phyloP scores from a whole-genome alignment of 2,113 vertebrate species.

The Anas platyrhynchos region DNA sequence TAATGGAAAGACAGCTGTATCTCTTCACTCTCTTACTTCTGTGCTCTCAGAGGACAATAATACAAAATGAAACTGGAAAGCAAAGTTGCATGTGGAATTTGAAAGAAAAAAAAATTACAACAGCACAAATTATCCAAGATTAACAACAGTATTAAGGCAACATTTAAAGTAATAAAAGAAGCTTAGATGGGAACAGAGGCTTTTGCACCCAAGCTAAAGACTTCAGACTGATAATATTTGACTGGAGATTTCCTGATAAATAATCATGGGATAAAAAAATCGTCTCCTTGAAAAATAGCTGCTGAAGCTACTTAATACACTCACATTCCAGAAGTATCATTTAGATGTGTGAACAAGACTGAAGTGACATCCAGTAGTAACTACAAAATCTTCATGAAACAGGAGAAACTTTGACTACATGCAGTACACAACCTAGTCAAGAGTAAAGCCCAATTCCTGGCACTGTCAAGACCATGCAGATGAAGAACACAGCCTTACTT shows the following conservation, averaged over 20 bases:
- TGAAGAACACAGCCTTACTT: not conserved
- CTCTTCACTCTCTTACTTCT: not conserved
- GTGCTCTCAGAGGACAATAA: not conserved
- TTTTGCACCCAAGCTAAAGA: not conserved
- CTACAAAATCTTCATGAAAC: not conserved
- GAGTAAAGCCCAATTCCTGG: not conserved
- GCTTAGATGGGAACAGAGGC: not conserved
- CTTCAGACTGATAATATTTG: not conserved
- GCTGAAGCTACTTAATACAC: not conserved
- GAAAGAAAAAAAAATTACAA: not conserved
- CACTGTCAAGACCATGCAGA: not conserved
- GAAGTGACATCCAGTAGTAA: not conserved
- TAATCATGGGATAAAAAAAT: not conserved
- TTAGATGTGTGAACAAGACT: not conserved
- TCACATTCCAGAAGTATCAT: not conserved
- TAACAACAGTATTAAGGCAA: not conserved
- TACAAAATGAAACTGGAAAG: not conserved
- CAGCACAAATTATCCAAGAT: not conserved
- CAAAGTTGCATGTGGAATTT: not conserved
- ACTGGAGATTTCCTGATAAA: slow-evolving; percentile 10
- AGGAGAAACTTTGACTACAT: not conserved
- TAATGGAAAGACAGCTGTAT: not conserved
- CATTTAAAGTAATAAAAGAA: not conserved
- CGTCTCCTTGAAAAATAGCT: not conserved
- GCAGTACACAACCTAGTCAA: not conserved